Base-by-base conservation (phyloP, 2,888 invertebrate species). In the Calameuta idolon region DNA sequence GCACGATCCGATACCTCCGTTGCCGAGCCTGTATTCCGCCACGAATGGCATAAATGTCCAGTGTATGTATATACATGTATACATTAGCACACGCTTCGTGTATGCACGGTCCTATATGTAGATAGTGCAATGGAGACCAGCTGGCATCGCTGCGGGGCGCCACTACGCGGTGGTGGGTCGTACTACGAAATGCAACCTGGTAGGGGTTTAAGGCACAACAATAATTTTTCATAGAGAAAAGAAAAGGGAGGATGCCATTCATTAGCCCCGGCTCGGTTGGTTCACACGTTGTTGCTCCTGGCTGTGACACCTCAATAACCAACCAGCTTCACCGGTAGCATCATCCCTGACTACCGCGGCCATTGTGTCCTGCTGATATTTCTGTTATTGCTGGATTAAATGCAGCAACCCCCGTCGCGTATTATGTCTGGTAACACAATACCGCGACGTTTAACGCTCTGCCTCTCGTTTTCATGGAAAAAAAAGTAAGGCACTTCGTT, bases 271-370 rank as follows among this genome's bases (percentile, higher is more conserved):
- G 86, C 87, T 90, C 85, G 89, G 91, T 91, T 90, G 89, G 91
- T 91, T 91, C 91, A 90, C 91, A 91, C 91, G 90, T 91, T 91
- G 91, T 91, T 90, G 89, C 82, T 85, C 86, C 87, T 87, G 87
- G 81, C 87, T 88, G 88, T 90, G 89, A 90, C 90, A 90, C 90
- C 90, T 90, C 89, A 90, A 90, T 90, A 87, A 79, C 74, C 74
- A 74, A 74, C 74, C 74, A 74, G 74, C 74, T 74, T 35, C 37
- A 74, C 74, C 74, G 35, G 74, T 37, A 75, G 77, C 77, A 76
- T 79, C 77, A 75, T 80, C 76, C 79, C 77, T 74, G 37, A 78
- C 75, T 75, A 79, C 71, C 81, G 79, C 80, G 79, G 81, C 83
- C 84, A 88, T 88, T 88, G 87, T 88, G 82, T 82, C 82, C 81